Evolutionary conservation across 2,113 vertebrate species (phyloP), one percentile per base, ranked within the genome.

Genomic region (Aegypius monachus): DNA sequence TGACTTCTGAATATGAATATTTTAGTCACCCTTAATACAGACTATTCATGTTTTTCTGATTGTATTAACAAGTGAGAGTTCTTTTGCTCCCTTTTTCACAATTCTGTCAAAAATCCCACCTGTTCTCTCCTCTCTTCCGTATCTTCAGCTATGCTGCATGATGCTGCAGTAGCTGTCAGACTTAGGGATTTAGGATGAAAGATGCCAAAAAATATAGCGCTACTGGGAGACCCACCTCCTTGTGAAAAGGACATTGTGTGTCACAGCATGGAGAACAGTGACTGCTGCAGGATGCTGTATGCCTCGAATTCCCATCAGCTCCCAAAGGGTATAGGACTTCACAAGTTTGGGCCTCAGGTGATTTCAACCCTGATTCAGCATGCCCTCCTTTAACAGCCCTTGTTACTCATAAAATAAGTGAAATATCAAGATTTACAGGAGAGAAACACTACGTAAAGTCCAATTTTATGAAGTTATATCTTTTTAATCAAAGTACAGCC

Each of bases 31-130:
- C 8, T 59, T 55, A 56, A 65, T 16, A 65, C 2, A 79, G 19
- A 53, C 14, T 29, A 45, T 19, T 68, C 8, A 22, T 13, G 11
- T n/a, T 96, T 93, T 59, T 32, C 32, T 82, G 4, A 31, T 15
- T 21, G 2, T 31, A 62, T 34, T 81, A 62, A 29, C 7, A 73
- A 40, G 3, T 34, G 6, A 66, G 10, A 62, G 40, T 73, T 58
- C 29, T 81, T 88, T 86, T 45, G 4, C 45, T 80, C 5, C 6
- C 2, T 50, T 53, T 52, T 55, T 26, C 42, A 42, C 17, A 52
- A 11, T 32, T 84, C 26, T 22, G 8, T 29, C 11, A 58, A 65
- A 82, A 25, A 0, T 0, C 2, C 3, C 12, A 40, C 27, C 16
- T 20, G 16, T 26, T 65, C 26, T 72, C 43, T 58, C 55, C 27